A percentile compares a stretch with the other conserved stretches of the same genome.
Conservation (phyloP, 2,797 vertebrate species). For the Cryptoblepharus egeriae region DNA sequence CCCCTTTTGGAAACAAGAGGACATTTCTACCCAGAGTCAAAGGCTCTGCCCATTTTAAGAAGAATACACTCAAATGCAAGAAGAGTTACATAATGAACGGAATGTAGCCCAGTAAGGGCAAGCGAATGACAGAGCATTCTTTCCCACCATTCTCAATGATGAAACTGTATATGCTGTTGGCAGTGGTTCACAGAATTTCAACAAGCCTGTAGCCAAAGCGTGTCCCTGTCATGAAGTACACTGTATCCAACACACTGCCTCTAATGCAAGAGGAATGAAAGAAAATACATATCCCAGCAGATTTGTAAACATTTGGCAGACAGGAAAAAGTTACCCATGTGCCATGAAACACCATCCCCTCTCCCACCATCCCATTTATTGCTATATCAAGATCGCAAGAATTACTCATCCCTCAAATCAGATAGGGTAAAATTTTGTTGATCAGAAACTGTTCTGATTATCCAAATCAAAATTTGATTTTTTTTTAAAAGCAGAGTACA, state of each 20-base stretch:
- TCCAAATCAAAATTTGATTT: no score
- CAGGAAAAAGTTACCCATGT: not conserved
- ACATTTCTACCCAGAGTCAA: constrained; percentile 29
- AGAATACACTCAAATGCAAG: constrained; percentile 22
- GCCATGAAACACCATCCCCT: not conserved
- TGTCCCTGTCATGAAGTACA: constrained; percentile 49
- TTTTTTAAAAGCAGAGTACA: not conserved
- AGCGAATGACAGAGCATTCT: constrained; percentile 30
- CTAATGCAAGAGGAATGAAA: not conserved
- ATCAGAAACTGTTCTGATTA: no score
- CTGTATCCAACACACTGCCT: not conserved
- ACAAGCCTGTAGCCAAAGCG: constrained; percentile 30
- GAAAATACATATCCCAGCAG: not conserved
- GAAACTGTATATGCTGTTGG: constrained; percentile 54
- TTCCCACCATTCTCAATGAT: constrained; percentile 56
- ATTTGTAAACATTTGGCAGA: not conserved
- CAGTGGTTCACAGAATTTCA: not conserved
- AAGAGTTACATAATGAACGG: constrained; percentile 50
- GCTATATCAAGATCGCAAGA: not conserved
- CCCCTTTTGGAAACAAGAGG: constrained; percentile 44
- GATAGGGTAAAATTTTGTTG: no score
- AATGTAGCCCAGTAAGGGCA: constrained; percentile 33
- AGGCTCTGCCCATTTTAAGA: constrained; percentile 72
- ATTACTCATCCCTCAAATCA: not conserved
- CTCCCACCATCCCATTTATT: not conserved